Evolutionary conservation across 2,888 invertebrate species (phyloP).

Genomic region (Leptopilina drosophilae): DNA sequence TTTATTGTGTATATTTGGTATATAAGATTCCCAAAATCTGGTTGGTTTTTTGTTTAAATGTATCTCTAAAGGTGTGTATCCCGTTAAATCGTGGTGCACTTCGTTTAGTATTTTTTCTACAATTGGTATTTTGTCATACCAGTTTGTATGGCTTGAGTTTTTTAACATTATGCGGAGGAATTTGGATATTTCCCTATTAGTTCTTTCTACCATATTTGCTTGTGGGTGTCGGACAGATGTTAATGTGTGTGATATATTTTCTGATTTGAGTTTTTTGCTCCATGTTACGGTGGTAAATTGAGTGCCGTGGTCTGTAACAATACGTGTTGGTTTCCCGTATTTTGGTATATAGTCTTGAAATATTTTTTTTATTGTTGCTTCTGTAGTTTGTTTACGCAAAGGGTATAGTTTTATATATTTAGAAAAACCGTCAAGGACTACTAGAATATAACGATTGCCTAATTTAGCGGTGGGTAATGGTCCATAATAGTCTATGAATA

Average conservation of each 20-base stretch:
- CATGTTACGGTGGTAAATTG: conserved; percentile 45
- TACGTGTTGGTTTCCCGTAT: conserved; percentile 32
- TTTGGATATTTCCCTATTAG: conserved; percentile 35
- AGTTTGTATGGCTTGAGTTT: conserved; percentile 9
- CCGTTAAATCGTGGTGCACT: conserved; percentile 28
- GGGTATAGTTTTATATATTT: conserved; percentile 47
- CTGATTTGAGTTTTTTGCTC: conserved; percentile 9
- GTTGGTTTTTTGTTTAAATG: background rate
- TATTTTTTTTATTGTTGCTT: background rate
- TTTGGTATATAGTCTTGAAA: conserved; percentile 22
- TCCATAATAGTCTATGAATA: conserved; percentile 52
- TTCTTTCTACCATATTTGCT: conserved; percentile 46
- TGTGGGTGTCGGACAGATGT: conserved; percentile 46
- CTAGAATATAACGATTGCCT: conserved; percentile 42
- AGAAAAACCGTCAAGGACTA: conserved; percentile 44
- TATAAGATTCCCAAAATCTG: background rate
- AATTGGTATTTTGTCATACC: background rate
- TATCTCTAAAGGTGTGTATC: background rate
- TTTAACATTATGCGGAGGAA: conserved; percentile 1
- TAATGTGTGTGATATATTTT: conserved; percentile 34
- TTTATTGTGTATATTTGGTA: background rate
- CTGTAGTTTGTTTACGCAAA: conserved; percentile 43
- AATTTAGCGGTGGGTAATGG: conserved; percentile 45
- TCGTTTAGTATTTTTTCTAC: conserved; percentile 32
- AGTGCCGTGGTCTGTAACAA: conserved; percentile 43